These are phyloP conservation scores for Disparrhopalites patrizii DNA, from an alignment of 2,888 invertebrate species.

Conservation along the genomic window DNA sequence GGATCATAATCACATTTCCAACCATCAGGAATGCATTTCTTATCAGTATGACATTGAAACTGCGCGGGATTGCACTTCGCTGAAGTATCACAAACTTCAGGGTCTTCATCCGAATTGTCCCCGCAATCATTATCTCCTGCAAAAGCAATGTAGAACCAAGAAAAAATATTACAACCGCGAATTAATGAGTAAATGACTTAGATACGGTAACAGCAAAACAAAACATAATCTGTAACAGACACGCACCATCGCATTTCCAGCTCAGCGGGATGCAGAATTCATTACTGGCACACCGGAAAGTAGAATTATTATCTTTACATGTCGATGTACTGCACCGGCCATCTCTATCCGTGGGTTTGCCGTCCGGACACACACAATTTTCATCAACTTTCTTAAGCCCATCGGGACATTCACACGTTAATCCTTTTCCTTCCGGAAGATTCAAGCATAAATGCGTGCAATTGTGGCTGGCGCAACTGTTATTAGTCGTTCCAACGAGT, in stretches of 20 bases:
- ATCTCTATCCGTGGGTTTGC: conserved; percentile 60
- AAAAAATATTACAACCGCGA: background rate
- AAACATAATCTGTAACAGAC: too few species aligned
- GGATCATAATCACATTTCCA: conserved; percentile 26
- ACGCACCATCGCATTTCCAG: conserved; percentile 27
- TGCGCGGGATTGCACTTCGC: conserved; percentile 11
- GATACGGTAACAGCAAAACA: too few species aligned
- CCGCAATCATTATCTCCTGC: conserved; percentile 29
- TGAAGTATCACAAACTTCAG: background rate
- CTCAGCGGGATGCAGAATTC: conserved; percentile 28
- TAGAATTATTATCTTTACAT: conserved; percentile 20
- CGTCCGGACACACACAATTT: conserved; percentile 74
- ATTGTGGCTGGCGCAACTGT: conserved; percentile 61
- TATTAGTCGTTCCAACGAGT: conserved; percentile 67
- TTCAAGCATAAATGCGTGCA: conserved; percentile 77
- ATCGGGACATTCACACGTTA: conserved; percentile 76
- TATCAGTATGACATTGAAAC: conserved; percentile 24
- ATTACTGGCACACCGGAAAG: conserved; percentile 20
- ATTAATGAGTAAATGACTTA: too few species aligned
- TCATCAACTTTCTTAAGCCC: conserved; percentile 58
- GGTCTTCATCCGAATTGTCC: conserved; percentile 16
- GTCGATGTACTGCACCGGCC: conserved; percentile 59
- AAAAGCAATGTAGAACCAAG: too few species aligned
- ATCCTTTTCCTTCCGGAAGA: conserved; percentile 61
- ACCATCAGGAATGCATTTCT: conserved; percentile 24